phyloP scores from a whole-genome alignment of 2,797 vertebrate species.

The Chelonia mydas region DNA sequence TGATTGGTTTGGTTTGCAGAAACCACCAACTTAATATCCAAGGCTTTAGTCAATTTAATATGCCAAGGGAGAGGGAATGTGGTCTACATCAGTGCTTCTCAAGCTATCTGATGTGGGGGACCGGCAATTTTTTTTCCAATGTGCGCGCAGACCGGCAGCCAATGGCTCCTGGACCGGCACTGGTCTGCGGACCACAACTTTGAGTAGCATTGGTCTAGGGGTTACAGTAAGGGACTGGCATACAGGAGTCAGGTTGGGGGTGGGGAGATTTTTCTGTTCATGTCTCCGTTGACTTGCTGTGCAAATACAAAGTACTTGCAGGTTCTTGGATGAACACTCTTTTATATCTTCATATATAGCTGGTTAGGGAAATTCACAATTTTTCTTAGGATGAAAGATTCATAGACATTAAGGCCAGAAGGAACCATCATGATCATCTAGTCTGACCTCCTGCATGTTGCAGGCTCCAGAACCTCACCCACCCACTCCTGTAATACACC shows the following conservation, averaged over 20 bases:
- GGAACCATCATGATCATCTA: too few species aligned
- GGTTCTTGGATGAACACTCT: background rate
- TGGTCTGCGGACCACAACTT: too few species aligned
- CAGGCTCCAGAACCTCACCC: too few species aligned
- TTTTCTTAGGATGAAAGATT: background rate
- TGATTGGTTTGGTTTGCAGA: slow-evolving; percentile 22
- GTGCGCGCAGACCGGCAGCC: too few species aligned
- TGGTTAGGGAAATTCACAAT: background rate
- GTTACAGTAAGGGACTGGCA: background rate
- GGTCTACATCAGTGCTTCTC: background rate
- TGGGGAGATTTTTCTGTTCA: background rate
- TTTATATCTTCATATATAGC: background rate
- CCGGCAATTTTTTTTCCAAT: too few species aligned
- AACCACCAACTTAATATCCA: background rate
- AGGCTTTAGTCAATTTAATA: background rate
- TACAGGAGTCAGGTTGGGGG: background rate
- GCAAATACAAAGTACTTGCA: background rate
- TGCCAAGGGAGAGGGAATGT: rapidly evolving
- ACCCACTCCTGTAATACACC: too few species aligned
- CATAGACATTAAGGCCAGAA: too few species aligned
- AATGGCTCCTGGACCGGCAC: too few species aligned
- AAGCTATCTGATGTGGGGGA: too few species aligned
- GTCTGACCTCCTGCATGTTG: too few species aligned
- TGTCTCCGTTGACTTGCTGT: background rate
- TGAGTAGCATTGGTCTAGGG: background rate